Evolutionary conservation across 2,113 vertebrate species (phyloP).

Genomic region (Passer montanus): DNA sequence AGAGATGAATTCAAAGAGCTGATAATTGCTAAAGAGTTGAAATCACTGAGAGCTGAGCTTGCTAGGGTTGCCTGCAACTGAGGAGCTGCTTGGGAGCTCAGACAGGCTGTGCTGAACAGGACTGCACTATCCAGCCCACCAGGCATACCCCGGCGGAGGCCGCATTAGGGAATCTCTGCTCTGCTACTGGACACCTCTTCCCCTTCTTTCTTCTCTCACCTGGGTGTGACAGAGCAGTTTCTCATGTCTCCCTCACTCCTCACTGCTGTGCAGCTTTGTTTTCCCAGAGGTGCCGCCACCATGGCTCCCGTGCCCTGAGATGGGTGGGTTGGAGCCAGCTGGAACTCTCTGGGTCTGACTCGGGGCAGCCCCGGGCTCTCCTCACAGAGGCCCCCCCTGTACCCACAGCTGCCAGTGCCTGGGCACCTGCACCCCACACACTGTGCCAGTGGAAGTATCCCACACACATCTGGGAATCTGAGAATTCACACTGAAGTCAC

Average conservation of each 20-base stretch:
- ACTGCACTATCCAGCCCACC: no score
- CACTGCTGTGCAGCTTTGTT: neutral
- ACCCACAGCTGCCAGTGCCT: rapidly evolving
- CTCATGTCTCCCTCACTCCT: neutral
- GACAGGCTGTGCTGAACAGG: no score
- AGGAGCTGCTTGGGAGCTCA: no score
- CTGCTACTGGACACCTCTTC: rapidly evolving
- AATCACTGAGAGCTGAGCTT: no score
- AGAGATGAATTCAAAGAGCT: no score
- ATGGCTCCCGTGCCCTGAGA: neutral
- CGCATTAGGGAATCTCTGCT: neutral
- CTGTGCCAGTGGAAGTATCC: neutral
- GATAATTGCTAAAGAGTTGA: no score
- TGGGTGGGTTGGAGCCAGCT: neutral
- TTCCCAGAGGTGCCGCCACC: rapidly evolving
- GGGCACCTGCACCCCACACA: neutral
- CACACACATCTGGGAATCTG: neutral
- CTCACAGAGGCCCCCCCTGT: neutral
- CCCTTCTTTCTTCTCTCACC: neutral
- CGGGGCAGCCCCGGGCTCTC: rapidly evolving
- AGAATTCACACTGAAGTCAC: neutral
- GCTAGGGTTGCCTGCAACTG: no score
- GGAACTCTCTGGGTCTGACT: neutral
- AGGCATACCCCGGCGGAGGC: no score
- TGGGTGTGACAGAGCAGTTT: neutral